phyloP scores from a whole-genome alignment of 2,113 vertebrate species.

The Corvus cornix region DNA sequence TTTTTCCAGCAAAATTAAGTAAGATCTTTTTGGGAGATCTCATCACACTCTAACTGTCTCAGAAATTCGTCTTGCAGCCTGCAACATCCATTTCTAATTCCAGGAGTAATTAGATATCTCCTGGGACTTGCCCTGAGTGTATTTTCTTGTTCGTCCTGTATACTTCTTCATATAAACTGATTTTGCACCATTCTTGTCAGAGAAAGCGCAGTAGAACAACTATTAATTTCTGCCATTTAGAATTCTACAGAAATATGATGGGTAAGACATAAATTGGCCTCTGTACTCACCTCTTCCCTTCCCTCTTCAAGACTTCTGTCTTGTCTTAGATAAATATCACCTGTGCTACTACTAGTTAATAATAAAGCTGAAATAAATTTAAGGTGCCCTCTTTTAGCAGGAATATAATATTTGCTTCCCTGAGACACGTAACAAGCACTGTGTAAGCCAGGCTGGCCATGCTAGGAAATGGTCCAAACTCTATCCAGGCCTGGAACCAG shows the following conservation, averaged over 20 bases:
- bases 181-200: neutral
- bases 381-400: neutral
- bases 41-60: neutral
- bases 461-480: neutral
- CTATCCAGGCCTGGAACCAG: neutral
- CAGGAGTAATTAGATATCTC: neutral
- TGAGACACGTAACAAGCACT: neutral
- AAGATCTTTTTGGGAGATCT: neutral
- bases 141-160: neutral
- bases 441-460: neutral
- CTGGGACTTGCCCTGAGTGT: neutral
- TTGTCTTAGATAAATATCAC: neutral
- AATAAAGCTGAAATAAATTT: neutral
- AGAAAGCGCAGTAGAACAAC: neutral
- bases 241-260: neutral
- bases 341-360: neutral
- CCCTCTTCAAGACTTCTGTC: no score
- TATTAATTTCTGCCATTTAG: neutral
- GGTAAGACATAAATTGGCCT: neutral
- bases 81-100: neutral
- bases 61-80: neutral
- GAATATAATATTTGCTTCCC: neutral
- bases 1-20: neutral
- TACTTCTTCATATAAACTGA: neutral
- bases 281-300: neutral